A percentile compares a stretch with the other conserved stretches of the same genome.
Evolutionary conservation across 2,888 invertebrate species (phyloP).

Genomic region (Tachina grossa): DNA sequence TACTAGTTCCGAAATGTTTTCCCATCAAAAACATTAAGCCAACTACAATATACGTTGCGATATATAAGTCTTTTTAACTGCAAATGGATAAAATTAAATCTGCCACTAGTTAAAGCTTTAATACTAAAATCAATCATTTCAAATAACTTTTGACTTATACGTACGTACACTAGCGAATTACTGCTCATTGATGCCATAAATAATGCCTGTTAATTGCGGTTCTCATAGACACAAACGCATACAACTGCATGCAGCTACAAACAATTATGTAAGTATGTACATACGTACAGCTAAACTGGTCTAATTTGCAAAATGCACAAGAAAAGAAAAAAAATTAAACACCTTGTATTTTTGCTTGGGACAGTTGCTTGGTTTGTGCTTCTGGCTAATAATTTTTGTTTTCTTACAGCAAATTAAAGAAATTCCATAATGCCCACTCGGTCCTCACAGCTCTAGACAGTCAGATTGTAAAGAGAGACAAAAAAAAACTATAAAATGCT

Average conservation of each 20-base stretch:
- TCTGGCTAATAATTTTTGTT: slow-evolving; percentile 32
- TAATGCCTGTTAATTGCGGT: slow-evolving; percentile 43
- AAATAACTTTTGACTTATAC: slow-evolving; percentile 12
- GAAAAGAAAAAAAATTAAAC: slow-evolving; percentile 31
- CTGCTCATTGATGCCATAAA: slow-evolving; percentile 38
- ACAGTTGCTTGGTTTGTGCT: slow-evolving; percentile 53
- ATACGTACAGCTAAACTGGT: slow-evolving; percentile 76
- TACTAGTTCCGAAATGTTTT: slow-evolving; percentile 16
- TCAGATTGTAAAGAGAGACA: slow-evolving; percentile 3
- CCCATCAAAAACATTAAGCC: slow-evolving; percentile 19
- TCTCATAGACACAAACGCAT: slow-evolving; percentile 43
- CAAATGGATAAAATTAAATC: slow-evolving; percentile 38
- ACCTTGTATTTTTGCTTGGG: slow-evolving; percentile 46
- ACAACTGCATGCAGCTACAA: slow-evolving; percentile 61
- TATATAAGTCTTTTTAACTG: slow-evolving; percentile 17
- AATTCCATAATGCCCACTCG: slow-evolving; percentile 72
- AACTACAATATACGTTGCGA: not conserved
- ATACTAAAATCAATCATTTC: slow-evolving; percentile 59
- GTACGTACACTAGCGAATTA: not conserved
- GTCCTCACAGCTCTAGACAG: slow-evolving; percentile 40
- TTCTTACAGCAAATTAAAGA: slow-evolving; percentile 55
- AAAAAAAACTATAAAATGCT: slow-evolving; percentile 23
- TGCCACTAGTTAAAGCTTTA: slow-evolving; percentile 54
- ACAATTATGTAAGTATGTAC: slow-evolving; percentile 47
- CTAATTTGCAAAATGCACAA: slow-evolving; percentile 58